Evolutionary conservation across 1,140 invertebrate genomes (phyloP).

Genomic region (Drosophila nasuta): DNA sequence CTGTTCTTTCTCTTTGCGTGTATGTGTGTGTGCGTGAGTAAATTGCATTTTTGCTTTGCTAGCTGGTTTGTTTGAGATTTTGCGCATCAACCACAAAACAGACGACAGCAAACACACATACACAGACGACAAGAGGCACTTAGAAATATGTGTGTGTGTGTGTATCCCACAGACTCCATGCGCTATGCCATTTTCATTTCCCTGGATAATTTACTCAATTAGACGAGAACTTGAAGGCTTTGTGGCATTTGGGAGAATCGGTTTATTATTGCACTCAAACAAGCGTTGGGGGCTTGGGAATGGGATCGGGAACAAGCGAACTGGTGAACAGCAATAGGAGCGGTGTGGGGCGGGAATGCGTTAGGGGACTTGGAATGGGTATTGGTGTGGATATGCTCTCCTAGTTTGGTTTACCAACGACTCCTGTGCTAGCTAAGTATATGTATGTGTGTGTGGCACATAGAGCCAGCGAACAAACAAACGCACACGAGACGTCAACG

Average conservation of each 20-base stretch:
- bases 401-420: conserved; percentile 3
- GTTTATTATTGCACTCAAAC: conserved; percentile 77
- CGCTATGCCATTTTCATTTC: conserved; percentile 73
- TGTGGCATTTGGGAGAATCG: conserved; percentile 79
- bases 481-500: conserved; percentile 20
- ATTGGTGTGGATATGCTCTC: conserved; percentile 10
- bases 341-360: neutral
- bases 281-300: conserved; percentile 17
- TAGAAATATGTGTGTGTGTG: neutral
- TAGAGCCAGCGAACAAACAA: conserved; percentile 16
- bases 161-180: conserved; percentile 45
- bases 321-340: too few relatives aligned
- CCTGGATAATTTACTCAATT: conserved; percentile 80
- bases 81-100: conserved; percentile 51
- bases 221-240: conserved; percentile 75
- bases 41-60: conserved; percentile 52
- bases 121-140: conserved; percentile 16
- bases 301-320: neutral
- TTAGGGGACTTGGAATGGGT: neutral
- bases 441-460: neutral
- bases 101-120: conserved; percentile 32
- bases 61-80: conserved; percentile 59
- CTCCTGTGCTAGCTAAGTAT: neutral
- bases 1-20: neutral
- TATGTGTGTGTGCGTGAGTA: conserved; percentile 19